Base-by-base conservation (phyloP, 2,888 invertebrate genomes). In the Plagiodera versicolora region DNA sequence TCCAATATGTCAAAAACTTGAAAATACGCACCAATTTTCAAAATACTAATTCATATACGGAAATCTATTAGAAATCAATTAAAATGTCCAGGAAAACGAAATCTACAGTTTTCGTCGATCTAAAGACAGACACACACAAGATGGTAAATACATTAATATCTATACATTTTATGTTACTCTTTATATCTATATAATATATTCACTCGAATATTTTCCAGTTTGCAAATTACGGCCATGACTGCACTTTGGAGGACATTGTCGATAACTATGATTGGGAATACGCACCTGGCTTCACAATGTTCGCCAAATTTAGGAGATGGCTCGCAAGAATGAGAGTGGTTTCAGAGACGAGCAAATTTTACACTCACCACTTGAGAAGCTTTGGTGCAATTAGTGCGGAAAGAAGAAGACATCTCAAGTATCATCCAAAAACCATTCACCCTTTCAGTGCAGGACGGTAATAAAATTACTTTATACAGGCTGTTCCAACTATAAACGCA, bases 381-480 rank as follows among this genome's bases (percentile, higher is more conserved):
- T 73, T 71, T 54, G 75, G 74, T 8, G 70, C 75, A 8, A 71
- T 75, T 35, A 67, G 70, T 30, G 72, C 71, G 47, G 75, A 76
- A 58, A 68, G 72, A 32, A 69, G 68, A 60, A 67, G 75, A 54
- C 75, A 76, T 59, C 61, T 75, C 16, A 46, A 56, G 45, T 61
- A 70, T 57, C 65, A 74, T 56, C 69, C 68, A 8, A 65, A 65
- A 45, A 68, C 68, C 19, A 73, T 76, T 55, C 75, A 76, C 56
- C 75, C 75, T 5, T 74, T 72, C 57, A 74, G 75, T 65, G 61
- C 61, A 52, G 70, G 68, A 24, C 67, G 72, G 74, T 73, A 70
- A 62, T 47, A 18, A 50, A 60, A 20, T 48, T n/a, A n/a, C n/a
- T n/a, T n/a, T n/a, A n/a, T n/a, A n/a, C n/a, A n/a, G n/a, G n/a